These are phyloP conservation scores for Scaptomyza hsui DNA, from an alignment of 1,140 invertebrate genomes.

Conservation along the genomic window DNA sequence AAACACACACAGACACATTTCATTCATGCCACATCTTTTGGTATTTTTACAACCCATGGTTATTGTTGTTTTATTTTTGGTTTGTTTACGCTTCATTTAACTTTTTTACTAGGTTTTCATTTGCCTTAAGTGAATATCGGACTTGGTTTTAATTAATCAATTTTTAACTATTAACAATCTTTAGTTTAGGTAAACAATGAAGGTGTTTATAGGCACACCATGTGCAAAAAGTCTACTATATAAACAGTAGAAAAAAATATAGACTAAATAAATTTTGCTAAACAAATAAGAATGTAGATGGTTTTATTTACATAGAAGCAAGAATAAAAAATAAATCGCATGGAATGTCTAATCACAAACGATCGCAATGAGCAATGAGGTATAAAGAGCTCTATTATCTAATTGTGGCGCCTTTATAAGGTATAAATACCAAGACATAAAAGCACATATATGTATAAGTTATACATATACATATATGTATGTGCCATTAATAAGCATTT, in stretches of 20 bases:
- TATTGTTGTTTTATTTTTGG: slow-evolving; percentile 13
- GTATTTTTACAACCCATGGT: slow-evolving; percentile 42
- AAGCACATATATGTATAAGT: background rate
- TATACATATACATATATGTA: slow-evolving; percentile 12
- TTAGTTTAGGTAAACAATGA: too few relatives aligned
- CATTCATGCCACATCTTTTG: slow-evolving; percentile 65
- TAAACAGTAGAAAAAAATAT: background rate
- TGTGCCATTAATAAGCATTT: slow-evolving; percentile 4
- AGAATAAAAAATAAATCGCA: background rate
- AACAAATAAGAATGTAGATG: background rate
- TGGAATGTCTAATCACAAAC: too few relatives aligned
- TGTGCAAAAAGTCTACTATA: background rate
- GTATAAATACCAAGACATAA: slow-evolving; percentile 49
- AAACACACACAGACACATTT: slow-evolving; percentile 34
- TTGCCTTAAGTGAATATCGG: slow-evolving; percentile 41
- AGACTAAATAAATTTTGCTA: too few relatives aligned
- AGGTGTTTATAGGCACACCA: too few relatives aligned
- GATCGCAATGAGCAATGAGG: slow-evolving; percentile 1
- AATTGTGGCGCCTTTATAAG: slow-evolving; percentile 36
- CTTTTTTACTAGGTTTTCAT: slow-evolving; percentile 59
- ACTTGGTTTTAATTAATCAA: slow-evolving; percentile 53
- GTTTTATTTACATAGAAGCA: background rate
- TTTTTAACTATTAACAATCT: slow-evolving; percentile 55
- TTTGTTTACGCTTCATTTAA: slow-evolving; percentile 76
- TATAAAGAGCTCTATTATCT: slow-evolving; percentile 26